Percentiles rank a stretch among this genome's conserved stretches.
phyloP scores from a whole-genome alignment of 1,140 invertebrate species.

The Vollenhovia emeryi region DNA sequence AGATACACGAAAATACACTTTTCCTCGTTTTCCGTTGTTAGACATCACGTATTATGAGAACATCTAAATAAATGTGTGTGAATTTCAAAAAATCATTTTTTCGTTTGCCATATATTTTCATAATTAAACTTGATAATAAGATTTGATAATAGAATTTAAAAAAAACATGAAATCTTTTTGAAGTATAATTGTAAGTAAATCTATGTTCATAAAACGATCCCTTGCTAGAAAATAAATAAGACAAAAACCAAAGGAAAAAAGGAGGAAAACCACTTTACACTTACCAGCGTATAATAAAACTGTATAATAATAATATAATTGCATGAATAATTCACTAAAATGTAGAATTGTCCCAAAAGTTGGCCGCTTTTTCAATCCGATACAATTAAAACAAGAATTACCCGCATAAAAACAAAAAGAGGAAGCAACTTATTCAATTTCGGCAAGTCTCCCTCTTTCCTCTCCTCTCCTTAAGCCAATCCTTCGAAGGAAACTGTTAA shows the following conservation, averaged over 20 bases:
- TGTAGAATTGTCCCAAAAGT: background rate
- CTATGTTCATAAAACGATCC: background rate
- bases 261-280: background rate
- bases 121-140: background rate
- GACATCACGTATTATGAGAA: background rate
- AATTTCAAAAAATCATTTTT: background rate
- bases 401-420: slow-evolving; percentile 5
- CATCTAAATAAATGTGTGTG: background rate
- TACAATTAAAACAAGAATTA: background rate
- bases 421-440: slow-evolving; percentile 32
- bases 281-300: background rate
- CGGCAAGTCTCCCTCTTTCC: background rate
- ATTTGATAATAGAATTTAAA: background rate
- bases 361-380: background rate
- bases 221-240: background rate
- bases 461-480: slow-evolving; percentile 26
- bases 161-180: background rate
- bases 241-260: background rate
- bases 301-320: background rate
- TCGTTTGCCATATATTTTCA: background rate
- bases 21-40: background rate
- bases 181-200: background rate
- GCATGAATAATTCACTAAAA: background rate
- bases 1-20: slow-evolving; percentile 3
- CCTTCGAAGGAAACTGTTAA: slow-evolving; percentile 72